Base-by-base conservation (phyloP, 2,113 vertebrate genomes). In the Phycodurus eques region DNA sequence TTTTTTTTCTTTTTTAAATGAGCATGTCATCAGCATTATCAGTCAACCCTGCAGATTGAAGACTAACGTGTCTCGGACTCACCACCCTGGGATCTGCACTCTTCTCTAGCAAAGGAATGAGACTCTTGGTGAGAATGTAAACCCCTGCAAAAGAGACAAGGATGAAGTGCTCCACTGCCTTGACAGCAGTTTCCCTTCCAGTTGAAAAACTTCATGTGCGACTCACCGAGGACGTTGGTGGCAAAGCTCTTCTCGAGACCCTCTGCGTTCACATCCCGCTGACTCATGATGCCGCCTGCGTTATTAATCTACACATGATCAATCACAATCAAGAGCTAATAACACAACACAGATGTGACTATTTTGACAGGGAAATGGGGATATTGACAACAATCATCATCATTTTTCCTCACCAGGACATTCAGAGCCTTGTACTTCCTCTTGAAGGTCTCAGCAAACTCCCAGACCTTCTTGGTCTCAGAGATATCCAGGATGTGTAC, bases 231-330 rank as follows among this genome's bases (percentile, higher is more conserved):
- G 39, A 93, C 91, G 22, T 94, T 94, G 69, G 69, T 88, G 76
- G 93, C 92, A 11, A 94, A 94, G 78, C 91, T 92, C 82, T 92
- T 94, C 83, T 94, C 93, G 0, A 94, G 80, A 11, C 91, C 93
- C 57, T 94, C 93, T 0, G 85, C 57, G 46, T 92, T 94, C 67
- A 91, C 80, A 5, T 94, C 93, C 73, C 92, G 89, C 76, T 93
- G 79, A 70, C 87, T 91, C 88, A 94, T 89, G 75, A 94, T 93
- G 70, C 89, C 60, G 6, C 93, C 93, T 0, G 93, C 93, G 14
- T 94, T 93, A 82, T 94, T 94, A 67, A 94, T 92, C 93, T 94
- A 72, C 2, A 49, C n/a, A 51, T 14, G 56, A 56, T 47, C 51
- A 54, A 53, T 22, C 56, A 69, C 19, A 69, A 39, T 54, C 20